Evolutionary conservation across 2,888 invertebrate genomes (phyloP).

Genomic region (Drosophila vallismaia): DNA sequence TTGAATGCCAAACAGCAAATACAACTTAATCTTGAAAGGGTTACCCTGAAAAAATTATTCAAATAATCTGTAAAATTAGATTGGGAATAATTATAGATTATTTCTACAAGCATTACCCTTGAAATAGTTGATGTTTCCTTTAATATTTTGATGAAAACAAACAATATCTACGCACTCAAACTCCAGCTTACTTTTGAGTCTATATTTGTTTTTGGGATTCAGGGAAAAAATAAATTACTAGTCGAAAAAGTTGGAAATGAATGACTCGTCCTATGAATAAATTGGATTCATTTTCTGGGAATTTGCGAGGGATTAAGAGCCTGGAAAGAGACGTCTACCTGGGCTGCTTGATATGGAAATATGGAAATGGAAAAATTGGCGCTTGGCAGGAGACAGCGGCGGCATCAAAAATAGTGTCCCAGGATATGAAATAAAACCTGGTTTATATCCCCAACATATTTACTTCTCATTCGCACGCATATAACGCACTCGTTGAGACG

Average conservation of each 20-base stretch:
- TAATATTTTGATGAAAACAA: background rate
- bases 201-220: background rate
- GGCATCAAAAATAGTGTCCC: constrained; percentile 55
- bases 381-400: constrained; percentile 45
- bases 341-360: constrained; percentile 68
- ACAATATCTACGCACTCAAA: too few species aligned
- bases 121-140: background rate
- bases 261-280: constrained; percentile 29
- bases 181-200: background rate
- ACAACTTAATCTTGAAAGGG: constrained; percentile 17
- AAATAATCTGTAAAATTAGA: background rate
- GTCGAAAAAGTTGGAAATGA: constrained; percentile 28
- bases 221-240: constrained; percentile 23
- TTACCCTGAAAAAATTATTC: constrained; percentile 13
- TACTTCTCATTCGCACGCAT: background rate
- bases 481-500: constrained; percentile 34
- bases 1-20: constrained; percentile 25
- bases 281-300: constrained; percentile 48
- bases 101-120: background rate
- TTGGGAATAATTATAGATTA: constrained; percentile 1
- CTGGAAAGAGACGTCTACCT: constrained; percentile 5
- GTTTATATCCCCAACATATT: constrained; percentile 2
- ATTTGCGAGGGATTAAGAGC: constrained; percentile 1
- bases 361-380: constrained; percentile 45
- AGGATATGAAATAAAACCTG: constrained; percentile 39